These are phyloP conservation scores for Chinchilla lanigera DNA, from an alignment of 2,113 vertebrate genomes.

Conservation along the genomic window DNA sequence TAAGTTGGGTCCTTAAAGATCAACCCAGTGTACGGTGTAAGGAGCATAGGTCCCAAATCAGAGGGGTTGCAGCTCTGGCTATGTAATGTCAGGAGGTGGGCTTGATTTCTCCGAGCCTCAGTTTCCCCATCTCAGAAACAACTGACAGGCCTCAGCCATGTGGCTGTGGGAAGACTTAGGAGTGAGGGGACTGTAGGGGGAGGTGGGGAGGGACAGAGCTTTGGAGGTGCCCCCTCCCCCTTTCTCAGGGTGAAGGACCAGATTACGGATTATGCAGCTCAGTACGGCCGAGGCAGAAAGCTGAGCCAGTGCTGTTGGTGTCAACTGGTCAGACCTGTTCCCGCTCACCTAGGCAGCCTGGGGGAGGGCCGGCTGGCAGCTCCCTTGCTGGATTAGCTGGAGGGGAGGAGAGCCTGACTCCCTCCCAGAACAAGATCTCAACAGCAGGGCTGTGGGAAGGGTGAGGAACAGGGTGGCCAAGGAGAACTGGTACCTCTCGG, in stretches of 20 bases:
- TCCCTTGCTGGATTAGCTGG: constrained; percentile 59
- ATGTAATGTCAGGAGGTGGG: not conserved
- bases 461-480: not conserved
- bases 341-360: constrained; percentile 40
- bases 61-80: not conserved
- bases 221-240: not conserved
- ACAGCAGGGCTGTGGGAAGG: not conserved
- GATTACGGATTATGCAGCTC: not conserved
- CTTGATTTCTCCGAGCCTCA: not conserved
- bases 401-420: constrained; percentile 18
- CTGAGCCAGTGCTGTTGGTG: constrained; percentile 54
- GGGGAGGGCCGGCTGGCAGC: constrained; percentile 40
- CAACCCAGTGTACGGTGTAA: not conserved
- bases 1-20: not conserved
- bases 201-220: not conserved
- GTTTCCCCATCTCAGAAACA: not conserved
- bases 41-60: not conserved
- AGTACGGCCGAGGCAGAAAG: constrained; percentile 60
- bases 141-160: not conserved
- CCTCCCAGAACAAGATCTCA: not conserved
- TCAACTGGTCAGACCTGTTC: constrained; percentile 81
- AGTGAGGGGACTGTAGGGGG: not conserved
- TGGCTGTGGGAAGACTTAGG: not conserved
- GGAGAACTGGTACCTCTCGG: not conserved
- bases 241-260: not conserved